These are phyloP conservation scores for Diadema setosum DNA, from an alignment of 35 echinoderm and acorn worm species.

Conservation along the genomic window DNA sequence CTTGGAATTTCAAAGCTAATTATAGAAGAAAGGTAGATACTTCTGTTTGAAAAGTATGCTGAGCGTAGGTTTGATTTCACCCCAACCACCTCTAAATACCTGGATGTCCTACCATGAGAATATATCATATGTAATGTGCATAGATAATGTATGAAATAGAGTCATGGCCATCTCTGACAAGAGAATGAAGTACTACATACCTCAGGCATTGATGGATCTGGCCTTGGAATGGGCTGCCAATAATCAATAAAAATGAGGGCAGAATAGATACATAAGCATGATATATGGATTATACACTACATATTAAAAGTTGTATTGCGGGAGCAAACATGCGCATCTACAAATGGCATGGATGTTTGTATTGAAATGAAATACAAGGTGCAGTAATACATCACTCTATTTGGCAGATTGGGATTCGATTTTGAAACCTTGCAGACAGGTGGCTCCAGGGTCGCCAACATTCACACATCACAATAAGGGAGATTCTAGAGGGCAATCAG, in stretches of 20 bases:
- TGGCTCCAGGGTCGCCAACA: too few species aligned
- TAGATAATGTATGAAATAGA: not conserved
- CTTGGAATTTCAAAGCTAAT: too few species aligned
- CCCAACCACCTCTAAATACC: not conserved
- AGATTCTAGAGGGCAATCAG: too few species aligned
- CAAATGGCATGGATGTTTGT: not conserved
- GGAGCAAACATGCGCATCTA: too few species aligned
- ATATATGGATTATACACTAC: not conserved
- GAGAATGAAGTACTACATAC: not conserved
- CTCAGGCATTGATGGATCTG: constrained; percentile 67
- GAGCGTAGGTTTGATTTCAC: not conserved
- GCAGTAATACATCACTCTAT: not conserved
- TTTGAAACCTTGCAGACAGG: too few species aligned
- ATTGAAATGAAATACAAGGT: not conserved
- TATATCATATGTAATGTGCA: not conserved
- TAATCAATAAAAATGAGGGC: not conserved
- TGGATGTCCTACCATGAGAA: not conserved
- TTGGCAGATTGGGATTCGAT: not conserved
- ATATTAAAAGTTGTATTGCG: too few species aligned
- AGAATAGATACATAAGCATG: not conserved
- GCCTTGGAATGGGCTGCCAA: constrained; percentile 71
- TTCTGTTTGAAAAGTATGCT: not conserved
- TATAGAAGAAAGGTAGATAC: too few species aligned
- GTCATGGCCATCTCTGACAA: not conserved
- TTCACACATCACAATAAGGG: too few species aligned